These are phyloP conservation scores for Melanotaenia nigrans DNA, from an alignment of 2,797 vertebrate genomes.

Conservation along the genomic window DNA sequence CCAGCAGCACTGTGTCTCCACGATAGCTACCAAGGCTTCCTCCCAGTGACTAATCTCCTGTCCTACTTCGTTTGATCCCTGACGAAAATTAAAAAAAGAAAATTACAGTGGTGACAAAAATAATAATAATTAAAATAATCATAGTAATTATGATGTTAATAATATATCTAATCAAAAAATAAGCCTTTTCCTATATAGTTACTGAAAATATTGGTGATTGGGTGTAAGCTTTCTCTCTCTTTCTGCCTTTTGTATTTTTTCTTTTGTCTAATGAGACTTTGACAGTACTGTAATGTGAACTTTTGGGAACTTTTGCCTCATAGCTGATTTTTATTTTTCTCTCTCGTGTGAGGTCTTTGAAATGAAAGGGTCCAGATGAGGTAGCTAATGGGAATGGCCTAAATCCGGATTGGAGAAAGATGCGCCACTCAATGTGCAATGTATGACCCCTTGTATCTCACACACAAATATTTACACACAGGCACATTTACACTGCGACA, in stretches of 20 bases:
- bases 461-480: constrained; percentile 18
- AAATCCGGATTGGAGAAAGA: constrained; percentile 56
- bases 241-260: constrained; percentile 75
- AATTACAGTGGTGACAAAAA: constrained; percentile 67
- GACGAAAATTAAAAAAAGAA: constrained; percentile 57
- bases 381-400: constrained; percentile 44
- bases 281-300: constrained; percentile 85
- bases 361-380: constrained; percentile 67
- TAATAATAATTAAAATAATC: constrained; percentile 64
- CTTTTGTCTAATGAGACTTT: constrained; percentile 79
- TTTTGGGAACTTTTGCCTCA: constrained; percentile 75
- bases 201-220: constrained; percentile 80
- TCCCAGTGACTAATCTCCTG: constrained; percentile 88
- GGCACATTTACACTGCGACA: constrained; percentile 28
- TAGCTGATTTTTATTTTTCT: constrained; percentile 72
- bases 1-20: constrained; percentile 98
- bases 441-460: constrained; percentile 49
- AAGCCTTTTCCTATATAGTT: constrained; percentile 80
- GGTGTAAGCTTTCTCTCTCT: constrained; percentile 73
- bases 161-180: constrained; percentile 83
- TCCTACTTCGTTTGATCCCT: constrained; percentile 47
- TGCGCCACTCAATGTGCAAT: constrained; percentile 73
- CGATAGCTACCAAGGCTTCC: constrained; percentile 95
- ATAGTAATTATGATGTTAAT: constrained; percentile 81
- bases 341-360: constrained; percentile 65